Percentiles rank a stretch among this genome's conserved stretches.
These are phyloP conservation scores for Hesperophylax magnus DNA, from an alignment of 1,140 invertebrate genomes.

Conservation along the genomic window DNA sequence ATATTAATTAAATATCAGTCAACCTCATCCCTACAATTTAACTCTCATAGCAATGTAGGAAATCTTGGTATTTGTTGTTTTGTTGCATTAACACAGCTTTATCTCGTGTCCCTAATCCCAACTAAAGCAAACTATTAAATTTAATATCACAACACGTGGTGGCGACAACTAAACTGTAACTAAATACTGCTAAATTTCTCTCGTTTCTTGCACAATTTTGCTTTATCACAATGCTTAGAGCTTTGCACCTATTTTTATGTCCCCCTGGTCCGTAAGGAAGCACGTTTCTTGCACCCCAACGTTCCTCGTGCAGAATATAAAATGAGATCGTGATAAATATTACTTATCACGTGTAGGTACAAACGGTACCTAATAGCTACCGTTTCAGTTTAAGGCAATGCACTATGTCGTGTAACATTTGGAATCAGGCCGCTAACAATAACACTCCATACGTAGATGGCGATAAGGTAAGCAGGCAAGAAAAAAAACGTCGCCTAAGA, in stretches of 20 bases:
- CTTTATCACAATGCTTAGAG: neutral
- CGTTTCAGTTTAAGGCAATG: no score
- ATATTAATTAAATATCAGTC: no score
- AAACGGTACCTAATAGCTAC: neutral
- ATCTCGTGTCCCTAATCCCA: no score
- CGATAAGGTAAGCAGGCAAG: no score
- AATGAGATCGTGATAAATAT: conserved; percentile 1
- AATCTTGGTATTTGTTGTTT: no score
- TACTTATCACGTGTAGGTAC: neutral
- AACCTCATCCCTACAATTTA: no score
- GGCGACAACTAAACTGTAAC: neutral
- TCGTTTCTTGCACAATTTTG: neutral
- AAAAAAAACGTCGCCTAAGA: no score
- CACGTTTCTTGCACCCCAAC: neutral
- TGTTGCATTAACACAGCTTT: no score
- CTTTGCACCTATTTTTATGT: neutral
- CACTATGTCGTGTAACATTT: no score
- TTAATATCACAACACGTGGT: neutral
- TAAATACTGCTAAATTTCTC: neutral
- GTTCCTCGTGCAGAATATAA: conserved; percentile 2
- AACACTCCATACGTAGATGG: no score
- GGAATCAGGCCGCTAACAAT: no score
- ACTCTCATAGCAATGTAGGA: no score
- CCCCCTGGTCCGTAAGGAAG: neutral
- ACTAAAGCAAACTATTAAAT: neutral